These are phyloP conservation scores for Poecilia wingei DNA, from an alignment of 2,797 vertebrate species.

Conservation along the genomic window DNA sequence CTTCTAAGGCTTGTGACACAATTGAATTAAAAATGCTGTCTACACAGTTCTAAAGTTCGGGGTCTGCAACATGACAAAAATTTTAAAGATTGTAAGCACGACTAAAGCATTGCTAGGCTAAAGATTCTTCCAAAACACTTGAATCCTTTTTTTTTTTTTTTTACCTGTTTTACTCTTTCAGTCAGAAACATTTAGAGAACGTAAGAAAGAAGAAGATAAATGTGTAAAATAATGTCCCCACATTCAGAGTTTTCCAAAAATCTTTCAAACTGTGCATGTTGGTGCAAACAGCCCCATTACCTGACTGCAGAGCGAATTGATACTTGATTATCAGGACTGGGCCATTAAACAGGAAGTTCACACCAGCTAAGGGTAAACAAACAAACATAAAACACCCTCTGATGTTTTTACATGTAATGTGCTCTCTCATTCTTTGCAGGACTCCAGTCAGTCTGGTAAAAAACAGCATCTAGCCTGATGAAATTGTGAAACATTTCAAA, in stretches of 20 bases:
- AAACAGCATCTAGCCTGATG: conserved; percentile 31
- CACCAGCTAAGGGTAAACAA: neutral
- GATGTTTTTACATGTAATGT: conserved; percentile 17
- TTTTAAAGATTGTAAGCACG: neutral
- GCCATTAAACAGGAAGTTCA: neutral
- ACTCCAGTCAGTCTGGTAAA: conserved; percentile 53
- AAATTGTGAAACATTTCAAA: conserved; percentile 35
- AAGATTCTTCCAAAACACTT: neutral
- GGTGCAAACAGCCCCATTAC: neutral
- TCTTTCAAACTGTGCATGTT: neutral
- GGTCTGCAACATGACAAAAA: neutral
- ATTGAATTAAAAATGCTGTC: neutral
- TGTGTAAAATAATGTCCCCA: neutral
- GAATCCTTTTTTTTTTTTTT: neutral
- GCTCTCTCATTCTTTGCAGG: conserved; percentile 53
- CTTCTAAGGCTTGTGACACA: neutral
- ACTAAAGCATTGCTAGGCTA: neutral
- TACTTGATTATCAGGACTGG: conserved; percentile 24
- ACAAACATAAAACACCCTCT: neutral
- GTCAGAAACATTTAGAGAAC: neutral
- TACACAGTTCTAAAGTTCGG: neutral
- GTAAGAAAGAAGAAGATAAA: neutral
- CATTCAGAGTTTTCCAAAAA: neutral
- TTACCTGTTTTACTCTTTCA: neutral
- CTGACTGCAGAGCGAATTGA: neutral